Conservation (phyloP, 2,888 invertebrate genomes). For the Drosophila antonietae region DNA sequence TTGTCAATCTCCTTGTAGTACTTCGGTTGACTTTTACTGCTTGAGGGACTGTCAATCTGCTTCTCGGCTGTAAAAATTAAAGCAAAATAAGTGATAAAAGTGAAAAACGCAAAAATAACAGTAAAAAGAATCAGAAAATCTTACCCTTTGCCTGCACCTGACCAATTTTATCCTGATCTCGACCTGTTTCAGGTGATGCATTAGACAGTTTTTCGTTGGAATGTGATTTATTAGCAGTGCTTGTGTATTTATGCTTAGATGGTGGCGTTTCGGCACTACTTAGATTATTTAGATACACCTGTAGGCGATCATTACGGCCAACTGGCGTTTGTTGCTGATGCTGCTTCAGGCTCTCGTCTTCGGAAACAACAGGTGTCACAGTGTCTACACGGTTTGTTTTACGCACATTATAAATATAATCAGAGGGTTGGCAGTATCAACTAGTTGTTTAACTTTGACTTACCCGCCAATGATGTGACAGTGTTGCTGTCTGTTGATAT, state of each 20-base stretch:
- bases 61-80: conserved; percentile 37
- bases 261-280: conserved; percentile 64
- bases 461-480: conserved; percentile 63
- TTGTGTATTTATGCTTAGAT: conserved; percentile 32
- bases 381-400: conserved; percentile 74
- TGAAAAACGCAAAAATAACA: conserved; percentile 6
- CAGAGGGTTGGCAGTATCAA: conserved; percentile 78
- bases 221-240: conserved; percentile 36
- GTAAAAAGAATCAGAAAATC: conserved; percentile 38
- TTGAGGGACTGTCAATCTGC: conserved; percentile 20
- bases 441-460: conserved; percentile 56
- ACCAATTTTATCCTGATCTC: conserved; percentile 38
- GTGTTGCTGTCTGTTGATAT: conserved; percentile 67
- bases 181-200: background rate
- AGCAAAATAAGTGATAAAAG: conserved; percentile 27
- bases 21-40: conserved; percentile 9
- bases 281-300: conserved; percentile 59
- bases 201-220: conserved; percentile 40
- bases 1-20: conserved; percentile 1
- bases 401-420: conserved; percentile 73
- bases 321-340: conserved; percentile 17
- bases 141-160: conserved; percentile 53
- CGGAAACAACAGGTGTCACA: conserved; percentile 77
- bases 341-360: conserved; percentile 55
- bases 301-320: conserved; percentile 47